Evolutionary conservation across 2,113 vertebrate species (phyloP), one percentile per base, ranked within the genome.

Genomic region (Semicossyphus pulcher): DNA sequence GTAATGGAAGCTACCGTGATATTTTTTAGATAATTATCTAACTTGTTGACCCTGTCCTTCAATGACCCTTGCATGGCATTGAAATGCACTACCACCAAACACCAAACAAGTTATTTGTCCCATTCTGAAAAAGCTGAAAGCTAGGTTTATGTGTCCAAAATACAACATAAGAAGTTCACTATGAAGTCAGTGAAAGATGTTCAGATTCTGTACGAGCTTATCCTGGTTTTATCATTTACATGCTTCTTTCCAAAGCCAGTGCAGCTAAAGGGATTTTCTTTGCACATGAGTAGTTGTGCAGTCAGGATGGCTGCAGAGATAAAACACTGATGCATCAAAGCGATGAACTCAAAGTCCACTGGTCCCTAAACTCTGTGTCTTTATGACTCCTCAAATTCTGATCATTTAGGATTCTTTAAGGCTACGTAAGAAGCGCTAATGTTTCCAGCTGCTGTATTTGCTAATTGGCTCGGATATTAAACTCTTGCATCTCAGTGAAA

Each of bases 311-410:
- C 42, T 57, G 60, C 10, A 32, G 2, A 26, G 62, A 53, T 54
- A 23, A 52, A 66, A 53, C 41, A 36, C 15, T 26, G 60, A 47
- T 26, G 37, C 60, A 25, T 59, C 2, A 32, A 41, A 54, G 69
- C 68, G 47, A 68, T 37, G 36, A 68, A 29, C 47, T 60, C 42
- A 31, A 37, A 18, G 26, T 53, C 39, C 39, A n/a, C 59, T 18
- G 11, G 26, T 53, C 20, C 26, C 10, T 29, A 4, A 10, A 53
- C 56, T 56, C 18, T 31, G 62, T 34, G 28, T 41, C 45, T 3
- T 21, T 32, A n/a, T 4, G 11, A 5, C n/a, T 53, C 36, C 10
- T 5, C 10, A 12, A 37, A 37, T 3, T n/a, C 34, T 37, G 34
- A 37, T 37, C n/a, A n/a, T n/a, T n/a, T n/a, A n/a, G n/a, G n/a